These are phyloP conservation scores for Etheostoma nigrum DNA, from an alignment of 2,797 vertebrate genomes.

Conservation along the genomic window DNA sequence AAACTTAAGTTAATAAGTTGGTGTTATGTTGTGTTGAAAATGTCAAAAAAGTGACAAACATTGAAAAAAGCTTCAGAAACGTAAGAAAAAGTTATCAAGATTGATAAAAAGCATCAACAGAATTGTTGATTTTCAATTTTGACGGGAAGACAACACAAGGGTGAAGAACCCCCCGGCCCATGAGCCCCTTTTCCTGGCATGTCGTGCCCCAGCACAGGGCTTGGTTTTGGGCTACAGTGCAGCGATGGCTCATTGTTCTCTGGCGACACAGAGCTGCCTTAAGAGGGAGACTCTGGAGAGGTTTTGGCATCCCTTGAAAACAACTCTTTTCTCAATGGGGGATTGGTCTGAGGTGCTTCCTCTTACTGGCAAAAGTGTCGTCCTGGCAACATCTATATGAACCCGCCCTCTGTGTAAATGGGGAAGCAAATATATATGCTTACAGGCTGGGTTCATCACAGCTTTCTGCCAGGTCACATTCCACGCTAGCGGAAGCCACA, in stretches of 20 bases:
- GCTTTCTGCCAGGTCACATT: slow-evolving; percentile 58
- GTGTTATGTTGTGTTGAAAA: too few relatives aligned
- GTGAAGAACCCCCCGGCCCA: slow-evolving; percentile 42
- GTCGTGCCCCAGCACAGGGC: slow-evolving; percentile 47
- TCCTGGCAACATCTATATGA: slow-evolving; percentile 60
- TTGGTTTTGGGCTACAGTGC: slow-evolving; percentile 45
- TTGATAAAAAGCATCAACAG: too few relatives aligned
- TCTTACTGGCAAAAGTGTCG: slow-evolving; percentile 43
- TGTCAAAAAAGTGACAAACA: too few relatives aligned
- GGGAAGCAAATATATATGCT: slow-evolving; percentile 45
- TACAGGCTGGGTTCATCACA: slow-evolving; percentile 52
- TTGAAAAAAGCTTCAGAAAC: too few relatives aligned
- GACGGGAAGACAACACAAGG: too few relatives aligned
- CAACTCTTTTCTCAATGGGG: slow-evolving; percentile 47
- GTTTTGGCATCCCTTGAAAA: slow-evolving; percentile 72
- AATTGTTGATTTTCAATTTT: too few relatives aligned
- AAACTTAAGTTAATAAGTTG: too few relatives aligned
- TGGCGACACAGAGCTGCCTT: slow-evolving; percentile 54
- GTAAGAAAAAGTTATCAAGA: too few relatives aligned
- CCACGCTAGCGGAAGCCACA: slow-evolving; percentile 48
- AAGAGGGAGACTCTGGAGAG: slow-evolving; percentile 48
- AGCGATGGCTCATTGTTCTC: slow-evolving; percentile 73
- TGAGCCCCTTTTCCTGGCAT: slow-evolving; percentile 50
- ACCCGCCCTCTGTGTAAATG: slow-evolving; percentile 34
- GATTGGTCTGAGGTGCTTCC: slow-evolving; percentile 57